Percentiles rank a stretch among this genome's conserved stretches.
These are phyloP conservation scores for Merops nubicus DNA, from an alignment of 2,113 vertebrate genomes.

Conservation along the genomic window DNA sequence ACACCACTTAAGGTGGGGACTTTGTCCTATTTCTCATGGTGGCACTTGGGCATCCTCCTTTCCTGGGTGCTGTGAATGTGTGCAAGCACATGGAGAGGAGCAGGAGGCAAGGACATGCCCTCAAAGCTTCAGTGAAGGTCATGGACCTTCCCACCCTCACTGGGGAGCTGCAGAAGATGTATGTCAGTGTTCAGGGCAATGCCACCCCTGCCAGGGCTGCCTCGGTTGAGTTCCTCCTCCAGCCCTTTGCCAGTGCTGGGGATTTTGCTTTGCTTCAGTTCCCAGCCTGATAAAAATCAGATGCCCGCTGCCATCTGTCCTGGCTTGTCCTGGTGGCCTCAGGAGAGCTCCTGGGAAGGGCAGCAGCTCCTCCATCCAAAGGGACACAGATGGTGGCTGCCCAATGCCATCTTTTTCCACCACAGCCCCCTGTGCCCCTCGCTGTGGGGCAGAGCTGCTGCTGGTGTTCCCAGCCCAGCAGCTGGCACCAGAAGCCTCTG, in stretches of 20 bases:
- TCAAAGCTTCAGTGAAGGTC: background rate
- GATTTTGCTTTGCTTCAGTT: background rate
- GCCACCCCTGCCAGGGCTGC: background rate
- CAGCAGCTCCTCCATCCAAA: background rate
- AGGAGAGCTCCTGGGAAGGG: background rate
- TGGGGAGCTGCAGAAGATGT: background rate
- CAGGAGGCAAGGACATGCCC: background rate
- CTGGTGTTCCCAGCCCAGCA: background rate
- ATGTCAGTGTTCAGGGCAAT: fast-evolving
- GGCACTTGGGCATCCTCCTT: background rate
- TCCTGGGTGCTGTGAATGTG: background rate
- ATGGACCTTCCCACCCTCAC: background rate
- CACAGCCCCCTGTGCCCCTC: background rate
- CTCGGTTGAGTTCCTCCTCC: background rate
- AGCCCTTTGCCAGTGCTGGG: background rate
- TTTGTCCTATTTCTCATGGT: background rate
- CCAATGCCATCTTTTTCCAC: background rate
- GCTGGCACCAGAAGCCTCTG: background rate
- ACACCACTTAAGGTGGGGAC: background rate
- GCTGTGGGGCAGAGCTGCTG: background rate
- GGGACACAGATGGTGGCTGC: background rate
- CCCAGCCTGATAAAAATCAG: background rate
- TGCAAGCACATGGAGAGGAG: background rate
- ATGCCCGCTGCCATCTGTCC: background rate
- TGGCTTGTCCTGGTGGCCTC: background rate